Base-by-base conservation (phyloP, 2,888 invertebrate genomes). In the Lasiommata megera region DNA sequence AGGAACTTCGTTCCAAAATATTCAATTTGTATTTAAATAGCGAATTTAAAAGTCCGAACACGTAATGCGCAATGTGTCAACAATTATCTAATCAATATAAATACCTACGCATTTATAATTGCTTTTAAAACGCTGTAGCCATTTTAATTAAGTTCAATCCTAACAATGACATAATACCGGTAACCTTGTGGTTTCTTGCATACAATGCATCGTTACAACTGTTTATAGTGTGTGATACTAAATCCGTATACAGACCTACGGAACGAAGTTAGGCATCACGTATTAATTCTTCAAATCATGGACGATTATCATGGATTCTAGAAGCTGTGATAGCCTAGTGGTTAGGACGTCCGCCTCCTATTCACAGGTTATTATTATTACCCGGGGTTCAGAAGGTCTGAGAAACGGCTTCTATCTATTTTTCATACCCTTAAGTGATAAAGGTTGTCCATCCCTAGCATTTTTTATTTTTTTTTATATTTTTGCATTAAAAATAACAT, bases 131-230 rank as follows among this genome's bases (percentile, higher is more conserved):
- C 50, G 50, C 34, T 43, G 34, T 50, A 57, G 55, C 50, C 61
- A 67, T 67, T 65, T 65, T 60, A 70, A 73, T 74, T 70, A 64
- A 66, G 70, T 70, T 66, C 68, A 73, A 75, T 72, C 64, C 67
- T 68, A 69, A 72, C 69, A 74, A 77, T 80, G 79, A 82, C 77
- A 80, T 77, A 77, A 81, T 73, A 58, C 61, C 62, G 65, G 64
- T 66, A 69, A 66, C 82, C 81, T 82, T 82, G 79, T 61, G 41
- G 44, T 44, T 62, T 62, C 61, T 44, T 68, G 67, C 67, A 73
- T 54, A 79, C 80, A 83, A 82, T 78, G 71, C 68, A 66, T 64
- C 71, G 66, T 72, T 73, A 77, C 70, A 72, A 72, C 18, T 17
- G 46, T 44, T 57, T 50, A 48, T 31, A 41, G 40, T 37, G 23